Percentiles rank a stretch among this genome's conserved stretches.
Conservation (phyloP, 2,797 vertebrate genomes). For the Enteromius unitaeniatus region DNA sequence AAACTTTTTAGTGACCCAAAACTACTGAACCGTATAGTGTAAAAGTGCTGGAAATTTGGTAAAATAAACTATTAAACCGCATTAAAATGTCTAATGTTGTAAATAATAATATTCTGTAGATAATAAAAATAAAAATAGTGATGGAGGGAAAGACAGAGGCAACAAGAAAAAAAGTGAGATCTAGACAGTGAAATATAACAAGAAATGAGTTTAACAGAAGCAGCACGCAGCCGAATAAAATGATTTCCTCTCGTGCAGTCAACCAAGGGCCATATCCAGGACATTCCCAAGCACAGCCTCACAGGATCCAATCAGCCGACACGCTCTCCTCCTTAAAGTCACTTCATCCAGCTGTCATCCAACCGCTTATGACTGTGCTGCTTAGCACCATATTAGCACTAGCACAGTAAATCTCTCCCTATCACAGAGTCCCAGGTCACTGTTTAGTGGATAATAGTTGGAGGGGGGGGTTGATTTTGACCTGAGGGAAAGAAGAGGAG, state of each 20-base stretch:
- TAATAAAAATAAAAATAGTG: neutral
- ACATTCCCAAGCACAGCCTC: conserved; percentile 37
- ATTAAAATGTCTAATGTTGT: neutral
- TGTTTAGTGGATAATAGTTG: conserved; percentile 45
- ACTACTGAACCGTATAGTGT: neutral
- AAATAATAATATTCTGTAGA: no score
- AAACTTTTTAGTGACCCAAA: neutral
- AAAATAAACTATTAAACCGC: neutral
- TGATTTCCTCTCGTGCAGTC: conserved; percentile 12
- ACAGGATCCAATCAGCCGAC: conserved; percentile 18
- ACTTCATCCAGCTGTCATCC: conserved; percentile 38
- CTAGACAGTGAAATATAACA: neutral
- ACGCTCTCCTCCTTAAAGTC: conserved; percentile 4
- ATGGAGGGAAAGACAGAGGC: neutral
- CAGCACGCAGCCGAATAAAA: neutral
- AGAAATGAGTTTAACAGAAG: neutral
- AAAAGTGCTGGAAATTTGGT: neutral
- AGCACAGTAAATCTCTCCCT: conserved; percentile 44
- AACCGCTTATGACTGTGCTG: neutral
- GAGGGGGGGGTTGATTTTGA: conserved; percentile 19
- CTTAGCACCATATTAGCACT: conserved; percentile 33
- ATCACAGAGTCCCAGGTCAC: conserved; percentile 41
- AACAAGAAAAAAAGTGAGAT: neutral
- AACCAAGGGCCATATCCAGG: conserved; percentile 36
- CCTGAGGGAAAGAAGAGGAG: conserved; percentile 30